These are phyloP conservation scores for Anolis apletophallus DNA, from an alignment of 2,797 vertebrate genomes.

Conservation along the genomic window DNA sequence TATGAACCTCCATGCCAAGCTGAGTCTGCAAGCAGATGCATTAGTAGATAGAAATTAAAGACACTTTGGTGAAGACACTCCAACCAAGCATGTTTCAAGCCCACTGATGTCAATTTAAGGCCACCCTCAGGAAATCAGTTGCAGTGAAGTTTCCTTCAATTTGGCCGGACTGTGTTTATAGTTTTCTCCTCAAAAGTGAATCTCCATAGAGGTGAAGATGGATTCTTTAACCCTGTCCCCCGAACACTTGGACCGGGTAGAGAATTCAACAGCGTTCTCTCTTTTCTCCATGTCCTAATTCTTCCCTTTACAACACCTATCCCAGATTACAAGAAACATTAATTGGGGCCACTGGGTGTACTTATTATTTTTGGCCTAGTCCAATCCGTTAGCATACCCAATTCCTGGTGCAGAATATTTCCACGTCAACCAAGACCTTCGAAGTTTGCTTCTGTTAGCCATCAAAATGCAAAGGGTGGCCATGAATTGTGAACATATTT, in stretches of 20 bases:
- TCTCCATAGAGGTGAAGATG: background rate
- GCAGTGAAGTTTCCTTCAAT: background rate
- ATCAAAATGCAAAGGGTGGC: background rate
- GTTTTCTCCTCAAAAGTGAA: background rate
- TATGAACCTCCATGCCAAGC: background rate
- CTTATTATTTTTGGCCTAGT: constrained; percentile 23
- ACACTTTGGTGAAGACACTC: background rate
- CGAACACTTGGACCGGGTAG: too few species aligned
- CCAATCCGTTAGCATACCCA: background rate
- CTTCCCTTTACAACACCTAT: background rate
- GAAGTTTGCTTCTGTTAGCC: background rate
- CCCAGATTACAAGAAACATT: constrained; percentile 6
- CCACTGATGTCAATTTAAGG: background rate
- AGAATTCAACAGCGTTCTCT: background rate
- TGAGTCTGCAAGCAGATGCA: background rate
- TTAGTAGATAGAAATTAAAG: background rate
- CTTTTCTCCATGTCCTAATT: constrained; percentile 20
- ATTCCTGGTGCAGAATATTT: background rate
- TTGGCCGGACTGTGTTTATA: background rate
- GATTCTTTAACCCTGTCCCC: too few species aligned
- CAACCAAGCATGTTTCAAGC: background rate
- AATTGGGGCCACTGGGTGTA: constrained; percentile 7
- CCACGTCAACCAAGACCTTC: background rate
- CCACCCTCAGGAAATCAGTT: background rate
- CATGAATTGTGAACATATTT: background rate